Conservation (phyloP, 2,113 vertebrate genomes). For the Hyla sarda region DNA sequence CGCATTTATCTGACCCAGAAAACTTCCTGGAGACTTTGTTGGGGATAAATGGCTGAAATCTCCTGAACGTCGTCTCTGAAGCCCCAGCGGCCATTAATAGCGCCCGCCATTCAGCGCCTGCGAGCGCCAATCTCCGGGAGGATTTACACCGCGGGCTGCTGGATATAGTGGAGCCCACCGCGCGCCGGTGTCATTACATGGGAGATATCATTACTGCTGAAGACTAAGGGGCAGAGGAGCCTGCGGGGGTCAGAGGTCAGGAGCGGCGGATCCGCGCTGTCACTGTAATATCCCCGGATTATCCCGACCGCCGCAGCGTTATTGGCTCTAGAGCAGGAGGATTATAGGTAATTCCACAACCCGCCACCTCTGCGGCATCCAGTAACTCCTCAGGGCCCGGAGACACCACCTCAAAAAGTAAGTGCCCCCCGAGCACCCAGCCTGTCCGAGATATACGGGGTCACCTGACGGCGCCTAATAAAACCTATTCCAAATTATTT, state of each 20-base stretch:
- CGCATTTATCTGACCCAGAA: too few relatives aligned
- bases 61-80: not conserved
- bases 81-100: not conserved
- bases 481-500: not conserved
- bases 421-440: not conserved
- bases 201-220: not conserved
- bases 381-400: not conserved
- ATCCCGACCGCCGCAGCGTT: not conserved
- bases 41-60: not conserved
- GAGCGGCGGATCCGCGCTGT: not conserved
- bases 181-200: not conserved
- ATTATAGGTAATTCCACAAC: not conserved
- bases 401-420: not conserved
- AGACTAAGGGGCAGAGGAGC: not conserved
- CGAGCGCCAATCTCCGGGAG: not conserved
- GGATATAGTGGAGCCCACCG: not conserved
- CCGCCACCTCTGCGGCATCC: not conserved
- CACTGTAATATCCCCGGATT: not conserved
- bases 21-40: not conserved
- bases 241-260: not conserved
- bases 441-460: not conserved
- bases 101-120: not conserved
- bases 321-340: not conserved
- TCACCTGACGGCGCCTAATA: too few relatives aligned
- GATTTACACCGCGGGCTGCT: not conserved